Evolutionary conservation across 2,113 vertebrate species (phyloP), one percentile per base, ranked within the genome.

Genomic region (Pampusana beccarii): DNA sequence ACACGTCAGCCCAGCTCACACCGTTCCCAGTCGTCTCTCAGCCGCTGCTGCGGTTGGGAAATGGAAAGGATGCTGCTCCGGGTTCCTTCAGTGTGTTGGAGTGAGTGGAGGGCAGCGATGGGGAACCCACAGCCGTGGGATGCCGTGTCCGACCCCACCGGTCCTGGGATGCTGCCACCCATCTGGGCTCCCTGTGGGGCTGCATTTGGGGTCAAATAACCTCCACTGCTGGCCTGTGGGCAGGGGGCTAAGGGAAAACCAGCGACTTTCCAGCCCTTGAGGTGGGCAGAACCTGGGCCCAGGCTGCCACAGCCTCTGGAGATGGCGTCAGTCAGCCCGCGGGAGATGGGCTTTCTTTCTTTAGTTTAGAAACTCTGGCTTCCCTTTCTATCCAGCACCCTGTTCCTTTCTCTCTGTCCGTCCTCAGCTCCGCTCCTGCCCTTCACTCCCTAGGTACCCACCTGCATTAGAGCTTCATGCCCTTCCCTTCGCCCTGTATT

Each of bases 31-130:
- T 54, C 29, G 73, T 34, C 54, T 56, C 70, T 58, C 72, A 56
- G 64, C 54, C 2, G 2, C 48, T 57, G 73, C 53, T 34, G 73
- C 40, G 33, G 44, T 0, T 3, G 4, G 62, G 69, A 75, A 85
- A 53, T 24, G 70, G 9, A 72, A 75, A 61, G 40, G 48, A 44
- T 42, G 79, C 50, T 44, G 85, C 46, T 89, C 25, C 1, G 1
- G 7, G 54, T 54, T 89, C 29, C 29, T 62, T 29, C 9, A 1
- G 48, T 0, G 3, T 1, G 1, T 2, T n/a, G 60, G 33, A 92
- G n/a, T 0, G 3, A 69, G 50, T 0, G 0, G 48, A 61, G 50
- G 29, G 64, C n/a, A 74, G 42, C 1, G 3, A 15, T 26, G 86
- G 42, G 81, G 77, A 71, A 23, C 29, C 26, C 6, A 14, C 16